Conservation (phyloP, 2,113 vertebrate genomes). For the Hyperopisus bebe region DNA sequence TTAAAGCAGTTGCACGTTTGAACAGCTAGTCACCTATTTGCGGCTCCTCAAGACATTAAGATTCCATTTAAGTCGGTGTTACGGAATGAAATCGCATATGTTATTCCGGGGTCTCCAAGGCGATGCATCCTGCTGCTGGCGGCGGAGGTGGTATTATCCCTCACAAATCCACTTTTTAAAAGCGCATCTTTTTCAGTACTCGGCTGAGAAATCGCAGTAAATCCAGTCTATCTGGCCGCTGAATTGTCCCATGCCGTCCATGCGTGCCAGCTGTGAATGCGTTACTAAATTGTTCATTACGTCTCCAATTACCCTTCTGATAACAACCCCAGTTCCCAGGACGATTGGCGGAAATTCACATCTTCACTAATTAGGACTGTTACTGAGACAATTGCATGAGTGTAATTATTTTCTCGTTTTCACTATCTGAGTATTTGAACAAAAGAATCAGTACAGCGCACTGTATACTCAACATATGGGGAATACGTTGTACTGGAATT, state of each 20-base stretch:
- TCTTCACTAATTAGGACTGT: conserved; percentile 5
- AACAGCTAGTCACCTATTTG: neutral
- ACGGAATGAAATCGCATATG: neutral
- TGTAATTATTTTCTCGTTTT: conserved; percentile 6
- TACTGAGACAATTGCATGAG: neutral
- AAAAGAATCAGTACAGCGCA: neutral
- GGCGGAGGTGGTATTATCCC: neutral
- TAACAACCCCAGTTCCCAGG: neutral
- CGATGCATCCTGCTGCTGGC: neutral
- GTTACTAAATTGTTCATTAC: neutral
- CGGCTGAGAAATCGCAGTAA: neutral
- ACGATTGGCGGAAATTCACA: neutral
- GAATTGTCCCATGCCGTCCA: neutral
- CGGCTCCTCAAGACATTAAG: neutral
- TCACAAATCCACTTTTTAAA: neutral
- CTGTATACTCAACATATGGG: neutral
- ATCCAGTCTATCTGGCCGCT: neutral
- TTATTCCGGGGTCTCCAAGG: neutral
- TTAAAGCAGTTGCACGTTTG: neutral
- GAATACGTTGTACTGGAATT: neutral
- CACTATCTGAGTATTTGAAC: neutral
- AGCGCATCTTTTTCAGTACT: neutral
- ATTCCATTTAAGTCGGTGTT: neutral
- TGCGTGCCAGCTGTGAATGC: neutral
- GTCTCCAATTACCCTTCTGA: conserved; percentile 1